Evolutionary conservation across 2,113 vertebrate species (phyloP).

Genomic region (Scomber scombrus): DNA sequence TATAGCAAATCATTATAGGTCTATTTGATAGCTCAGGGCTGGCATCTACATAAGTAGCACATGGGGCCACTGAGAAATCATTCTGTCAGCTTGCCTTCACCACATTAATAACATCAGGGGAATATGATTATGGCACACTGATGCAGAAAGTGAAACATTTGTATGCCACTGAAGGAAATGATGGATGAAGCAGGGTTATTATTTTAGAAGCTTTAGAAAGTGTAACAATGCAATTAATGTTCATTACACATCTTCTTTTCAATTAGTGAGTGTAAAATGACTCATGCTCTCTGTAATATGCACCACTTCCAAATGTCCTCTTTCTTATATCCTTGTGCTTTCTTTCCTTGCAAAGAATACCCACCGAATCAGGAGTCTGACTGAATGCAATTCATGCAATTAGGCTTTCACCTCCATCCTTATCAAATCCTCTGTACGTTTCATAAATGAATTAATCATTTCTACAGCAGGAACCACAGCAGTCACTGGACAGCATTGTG

Average conservation of each 20-base stretch:
- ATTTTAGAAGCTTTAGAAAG: background rate
- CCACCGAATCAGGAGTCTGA: slow-evolving; percentile 31
- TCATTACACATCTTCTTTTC: slow-evolving; percentile 7
- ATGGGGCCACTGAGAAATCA: slow-evolving; percentile 29
- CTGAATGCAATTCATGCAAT: slow-evolving; percentile 51
- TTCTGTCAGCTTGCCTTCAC: slow-evolving; percentile 36
- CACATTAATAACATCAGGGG: slow-evolving; percentile 52
- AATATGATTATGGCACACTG: slow-evolving; percentile 34
- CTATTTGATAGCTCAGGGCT: slow-evolving; percentile 38
- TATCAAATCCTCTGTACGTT: slow-evolving; percentile 48
- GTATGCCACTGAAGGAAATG: slow-evolving; percentile 29
- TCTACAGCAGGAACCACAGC: slow-evolving; percentile 29
- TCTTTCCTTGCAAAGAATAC: slow-evolving; percentile 33
- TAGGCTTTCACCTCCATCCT: slow-evolving; percentile 40
- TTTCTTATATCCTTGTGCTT: slow-evolving; percentile 29
- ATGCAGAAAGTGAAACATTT: slow-evolving; percentile 41
- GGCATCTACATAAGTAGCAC: slow-evolving; percentile 35
- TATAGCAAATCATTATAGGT: slow-evolving; percentile 30
- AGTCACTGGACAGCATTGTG: slow-evolving; percentile 26
- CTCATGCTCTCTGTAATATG: background rate
- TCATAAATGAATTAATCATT: slow-evolving; percentile 51
- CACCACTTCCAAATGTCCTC: slow-evolving; percentile 8
- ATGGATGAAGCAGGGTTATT: slow-evolving; percentile 16
- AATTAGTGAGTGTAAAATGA: background rate
- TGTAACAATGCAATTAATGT: slow-evolving; percentile 1